Base-by-base conservation (phyloP, 1,140 invertebrate genomes). In the Arion vulgaris region DNA sequence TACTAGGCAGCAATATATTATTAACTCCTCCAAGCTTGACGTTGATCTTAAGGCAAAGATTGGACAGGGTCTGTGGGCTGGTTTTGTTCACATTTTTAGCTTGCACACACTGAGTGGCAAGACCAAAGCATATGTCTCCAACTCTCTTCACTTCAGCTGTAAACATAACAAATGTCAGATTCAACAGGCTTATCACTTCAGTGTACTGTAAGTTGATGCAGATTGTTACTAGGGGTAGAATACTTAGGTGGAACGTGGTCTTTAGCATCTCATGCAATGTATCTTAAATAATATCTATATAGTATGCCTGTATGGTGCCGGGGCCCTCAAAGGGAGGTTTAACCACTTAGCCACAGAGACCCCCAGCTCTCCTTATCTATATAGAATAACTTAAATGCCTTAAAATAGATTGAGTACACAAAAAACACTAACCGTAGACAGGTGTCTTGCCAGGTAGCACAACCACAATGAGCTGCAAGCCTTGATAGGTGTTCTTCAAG, bases 31-130 rank as follows among this genome's bases (percentile, higher is more conserved):
- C 99, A 49, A 99, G 94, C 93, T 99, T 99, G 2, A 99, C 99
- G 92, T 99, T 99, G 88, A 99, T 99, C 93, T 99, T 99, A 69
- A 99, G 94, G 93, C 99, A 99, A 28, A 99, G 94, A 94, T 99
- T 99, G 83, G 98, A 99, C 41, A 99, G 94, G 0, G 99, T 99
- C 93, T 99, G 99, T 23, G 99, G 98, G 0, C 98, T 99, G 0
- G 98, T 99, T 93, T 99, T 99, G 93, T 99, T 99, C 5, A 99
- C 99, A 93, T 99, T 99, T 93, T 99, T 99, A 11, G 98, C 97
- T 93, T 99, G 99, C 83, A 99, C 99, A 94, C 99, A 99, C 93
- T 99, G 99, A 53, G 99, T 99, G 68, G 99, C 99, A 96, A 99
- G 98, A 75, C 99, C 99, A 82, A 99, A 94, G 32, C 99, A 96